Conservation (phyloP, 2,113 vertebrate genomes). For the Eulacestoma nigropectus region DNA sequence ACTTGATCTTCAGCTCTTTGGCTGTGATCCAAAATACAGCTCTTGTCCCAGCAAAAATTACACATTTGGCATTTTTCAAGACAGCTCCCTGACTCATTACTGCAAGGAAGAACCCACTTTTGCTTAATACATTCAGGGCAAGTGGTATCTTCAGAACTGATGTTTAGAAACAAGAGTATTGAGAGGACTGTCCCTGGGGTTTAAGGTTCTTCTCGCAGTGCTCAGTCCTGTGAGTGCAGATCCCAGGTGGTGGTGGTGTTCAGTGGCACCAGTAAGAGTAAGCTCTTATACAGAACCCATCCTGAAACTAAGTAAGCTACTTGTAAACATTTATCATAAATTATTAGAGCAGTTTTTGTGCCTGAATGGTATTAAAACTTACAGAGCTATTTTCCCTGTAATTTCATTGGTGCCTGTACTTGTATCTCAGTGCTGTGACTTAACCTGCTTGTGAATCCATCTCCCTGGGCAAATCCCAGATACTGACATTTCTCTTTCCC, state of each 20-base stretch:
- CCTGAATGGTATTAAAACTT: not conserved
- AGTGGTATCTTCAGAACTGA: not conserved
- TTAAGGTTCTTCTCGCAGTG: not conserved
- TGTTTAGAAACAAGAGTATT: not conserved
- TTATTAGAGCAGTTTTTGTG: not conserved
- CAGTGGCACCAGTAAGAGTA: not conserved
- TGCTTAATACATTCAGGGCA: not conserved
- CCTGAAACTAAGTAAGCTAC: not conserved
- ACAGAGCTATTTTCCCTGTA: not conserved
- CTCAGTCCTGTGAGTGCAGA: not conserved
- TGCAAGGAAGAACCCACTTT: not conserved
- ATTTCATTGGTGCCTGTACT: not conserved
- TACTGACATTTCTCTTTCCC: not conserved
- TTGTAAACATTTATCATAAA: not conserved
- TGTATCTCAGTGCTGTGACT: not conserved
- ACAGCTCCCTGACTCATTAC: not conserved
- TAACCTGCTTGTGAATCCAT: not conserved
- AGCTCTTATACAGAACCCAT: not conserved
- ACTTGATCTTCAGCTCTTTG: not conserved
- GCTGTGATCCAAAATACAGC: not conserved
- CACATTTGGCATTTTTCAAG: not conserved
- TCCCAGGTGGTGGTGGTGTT: not conserved
- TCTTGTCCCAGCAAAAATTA: not conserved
- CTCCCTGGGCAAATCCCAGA: not conserved
- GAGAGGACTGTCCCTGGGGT: not conserved